Base-by-base conservation (phyloP, 2,888 invertebrate species). In the Drosophila gaucha region DNA sequence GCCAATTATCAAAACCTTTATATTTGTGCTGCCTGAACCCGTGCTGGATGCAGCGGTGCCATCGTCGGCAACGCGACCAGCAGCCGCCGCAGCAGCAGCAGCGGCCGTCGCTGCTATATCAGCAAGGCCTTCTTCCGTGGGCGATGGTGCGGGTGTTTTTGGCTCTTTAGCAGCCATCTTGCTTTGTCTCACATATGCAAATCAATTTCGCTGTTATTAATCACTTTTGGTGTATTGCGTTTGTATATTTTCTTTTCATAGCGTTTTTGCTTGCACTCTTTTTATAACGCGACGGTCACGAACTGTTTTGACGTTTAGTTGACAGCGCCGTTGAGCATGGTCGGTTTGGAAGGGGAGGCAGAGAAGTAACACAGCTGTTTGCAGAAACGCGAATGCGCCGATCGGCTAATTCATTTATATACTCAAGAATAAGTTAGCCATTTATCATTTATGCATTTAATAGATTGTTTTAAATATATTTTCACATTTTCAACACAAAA, bases 1-100 rank as follows among this genome's bases (percentile, higher is more conserved):
- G 46, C 97, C 97, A 85, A 97, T 94, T 87, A 97, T 96, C 80
- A 96, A 92, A 76, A 96, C 94, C 93, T 96, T 96, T 86, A 94
- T 94, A 89, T 93, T 93, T 64, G 74, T 80, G 41, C 55, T 65
- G 58, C 46, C 46, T 66, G 51, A n/a, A n/a, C 52, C 28, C 35
- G 70, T 35, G 57, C 73, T 58, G 68, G 69, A n/a, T 22, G 65
- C 54, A 41, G 52, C 62, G 28, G 33, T 43, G 39, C 63, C 70
- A 35, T 64, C 67, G 33, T 71, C 68, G 56, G 69, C 68, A 20
- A n/a, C 41, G 31, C 50, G 38, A 20, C 18, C 18, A 10, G 26
- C 36, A 28, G 50, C 10, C 18, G 36, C 39, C 3, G 67, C 47
- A 8, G 56, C 64, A 35, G 66, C 67, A 22, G 44, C 68, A 26